Evolutionary conservation across 1,140 invertebrate genomes (phyloP), one percentile per base, ranked within the genome.

Genomic region (Druon quercuslanigerum): DNA sequence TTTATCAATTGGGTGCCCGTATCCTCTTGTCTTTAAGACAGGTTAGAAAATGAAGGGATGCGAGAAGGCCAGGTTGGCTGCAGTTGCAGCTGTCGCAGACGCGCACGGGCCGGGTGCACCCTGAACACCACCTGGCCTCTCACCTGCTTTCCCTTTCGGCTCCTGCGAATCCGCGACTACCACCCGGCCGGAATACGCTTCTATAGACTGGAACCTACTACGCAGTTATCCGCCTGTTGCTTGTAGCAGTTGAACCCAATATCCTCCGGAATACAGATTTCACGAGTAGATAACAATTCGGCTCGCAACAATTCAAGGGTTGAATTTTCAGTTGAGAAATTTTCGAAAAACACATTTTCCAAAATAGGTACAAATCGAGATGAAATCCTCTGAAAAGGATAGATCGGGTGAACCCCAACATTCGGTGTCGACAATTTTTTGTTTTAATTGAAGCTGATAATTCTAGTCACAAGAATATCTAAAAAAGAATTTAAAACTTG

Each of bases 91-190:
- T 89, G 90, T 86, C 77, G 82, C 70, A 75, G 66, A 51, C 80
- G 78, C 74, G 77, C 81, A 82, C 80, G 78, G 82, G 87, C 84
- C 87, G 83, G 88, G 87, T 90, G 88, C 84, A 87, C 83, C 83
- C 84, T 81, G 85, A 78, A 80, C 82, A 75, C 82, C 84, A 85
- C 82, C 84, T 85, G 84, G 84, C 77, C 72, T 75, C 77, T 83
- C 87, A 88, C 87, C 87, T 88, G 86, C 87, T 87, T 83, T 83
- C 78, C 83, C 83, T 81, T 80, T 84, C 82, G 77, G 84, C 79
- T 77, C 81, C 81, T 74, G 70, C 79, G 73, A 76, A 83, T 80
- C 72, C 75, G 72, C 76, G 77, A 54, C 82, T 51, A 76, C 84
- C 60, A 86, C 82, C 84, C 85, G 81, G 86, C 84, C 77, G 81